Evolutionary conservation across 2,888 invertebrate genomes (phyloP), one percentile per base, ranked within the genome.

Genomic region (Trisateles emortualis): DNA sequence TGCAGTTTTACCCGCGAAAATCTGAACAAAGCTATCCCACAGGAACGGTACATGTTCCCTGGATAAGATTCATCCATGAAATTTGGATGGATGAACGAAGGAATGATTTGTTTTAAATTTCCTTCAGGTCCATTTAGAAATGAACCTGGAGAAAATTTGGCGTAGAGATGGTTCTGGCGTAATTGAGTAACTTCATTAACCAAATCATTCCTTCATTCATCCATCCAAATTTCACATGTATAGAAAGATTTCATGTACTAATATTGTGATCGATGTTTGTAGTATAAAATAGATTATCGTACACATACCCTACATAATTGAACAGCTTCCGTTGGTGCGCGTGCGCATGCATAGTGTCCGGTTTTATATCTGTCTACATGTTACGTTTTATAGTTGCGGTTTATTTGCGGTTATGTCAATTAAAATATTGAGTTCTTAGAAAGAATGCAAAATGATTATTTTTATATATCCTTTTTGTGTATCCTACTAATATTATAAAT

Each of bases 271-370:
- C 11, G 32, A 32, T 11, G 32, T 2, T 3, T 11, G 2, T 49
- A 35, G 17, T 42, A 32, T 14, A 4, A 42, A 8, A n/a, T 24
- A 11, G 16, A 4, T 17, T 41, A 3, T 11, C 16, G 14, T 13
- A 29, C 11, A 22, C 14, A 14, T 44, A 62, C 29, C 36, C 63
- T 52, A 61, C 32, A 57, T 66, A 50, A 47, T 33, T 36, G 44
- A 54, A 42, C 39, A 9, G 49, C 51, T 66, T 66, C 71, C 62
- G 52, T 46, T n/a, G 39, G 44, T 14, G 0, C 13, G 8, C 22
- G 22, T 41, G 46, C 17, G 0, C 13, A 8, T 22, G 3, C n/a
- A n/a, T 11, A 29, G 9, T 51, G 47, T 50, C 47, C 35, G 43
- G 13, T 22, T 42, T 33, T 35, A 29, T 24, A 35, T 29, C 26